phyloP scores from a whole-genome alignment of 2,888 invertebrate genomes.

The Venustoraphidia nigricollis region DNA sequence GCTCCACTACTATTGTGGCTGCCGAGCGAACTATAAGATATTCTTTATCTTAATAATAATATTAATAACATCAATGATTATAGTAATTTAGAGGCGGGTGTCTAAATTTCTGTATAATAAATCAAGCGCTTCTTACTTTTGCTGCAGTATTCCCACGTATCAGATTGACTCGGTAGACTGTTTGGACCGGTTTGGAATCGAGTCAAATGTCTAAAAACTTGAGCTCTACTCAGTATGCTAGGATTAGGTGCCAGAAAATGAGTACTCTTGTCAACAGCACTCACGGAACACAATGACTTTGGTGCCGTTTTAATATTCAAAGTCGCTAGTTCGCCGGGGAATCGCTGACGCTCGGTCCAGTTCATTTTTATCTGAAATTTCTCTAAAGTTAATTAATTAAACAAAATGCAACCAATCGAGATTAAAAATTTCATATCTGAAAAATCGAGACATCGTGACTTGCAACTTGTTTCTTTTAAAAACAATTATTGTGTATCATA shows the following conservation, averaged over 20 bases:
- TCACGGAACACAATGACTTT: slow-evolving; percentile 38
- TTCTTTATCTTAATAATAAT: too few relatives aligned
- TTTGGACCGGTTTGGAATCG: slow-evolving; percentile 21
- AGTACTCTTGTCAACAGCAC: slow-evolving; percentile 40
- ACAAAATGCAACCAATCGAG: too few relatives aligned
- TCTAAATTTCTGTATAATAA: background rate
- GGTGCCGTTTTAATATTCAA: slow-evolving; percentile 33
- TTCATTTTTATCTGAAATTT: slow-evolving; percentile 22
- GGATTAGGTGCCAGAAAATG: slow-evolving; percentile 24
- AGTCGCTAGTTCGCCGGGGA: slow-evolving; percentile 32
- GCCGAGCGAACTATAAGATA: too few relatives aligned
- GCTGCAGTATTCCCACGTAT: slow-evolving; percentile 23
- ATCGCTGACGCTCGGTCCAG: slow-evolving; percentile 30
- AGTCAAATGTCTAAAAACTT: slow-evolving; percentile 20
- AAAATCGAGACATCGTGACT: too few relatives aligned
- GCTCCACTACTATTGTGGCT: too few relatives aligned
- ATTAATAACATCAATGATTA: too few relatives aligned
- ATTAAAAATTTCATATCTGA: too few relatives aligned
- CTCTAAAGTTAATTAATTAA: slow-evolving; percentile 7
- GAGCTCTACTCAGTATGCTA: slow-evolving; percentile 15
- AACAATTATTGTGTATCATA: background rate
- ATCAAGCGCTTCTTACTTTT: slow-evolving; percentile 9
- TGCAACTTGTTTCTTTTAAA: too few relatives aligned
- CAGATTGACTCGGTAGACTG: slow-evolving; percentile 17
- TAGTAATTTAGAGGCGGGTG: too few relatives aligned